Evolutionary conservation across 2,113 vertebrate species (phyloP).

Genomic region (Salvelinus namaycush): DNA sequence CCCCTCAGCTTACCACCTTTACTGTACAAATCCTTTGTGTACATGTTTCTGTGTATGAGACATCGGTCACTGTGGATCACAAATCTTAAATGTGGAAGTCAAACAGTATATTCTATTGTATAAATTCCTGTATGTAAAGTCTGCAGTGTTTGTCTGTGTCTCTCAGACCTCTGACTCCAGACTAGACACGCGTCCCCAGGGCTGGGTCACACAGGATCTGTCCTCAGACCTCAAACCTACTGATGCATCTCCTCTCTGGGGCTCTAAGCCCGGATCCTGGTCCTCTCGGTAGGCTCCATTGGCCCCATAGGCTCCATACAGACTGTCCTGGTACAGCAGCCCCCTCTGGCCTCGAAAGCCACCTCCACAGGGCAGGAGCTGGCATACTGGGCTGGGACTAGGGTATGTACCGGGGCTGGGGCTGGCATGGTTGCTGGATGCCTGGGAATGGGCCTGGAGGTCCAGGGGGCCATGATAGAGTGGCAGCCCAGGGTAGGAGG

Average conservation of each 20-base stretch:
- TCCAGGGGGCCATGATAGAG: slow-evolving; percentile 72
- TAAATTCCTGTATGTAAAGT: slow-evolving; percentile 19
- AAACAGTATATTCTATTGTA: background rate
- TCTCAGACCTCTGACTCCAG: slow-evolving; percentile 87
- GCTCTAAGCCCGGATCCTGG: slow-evolving; percentile 58
- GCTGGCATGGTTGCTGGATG: slow-evolving; percentile 61
- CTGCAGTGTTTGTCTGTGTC: slow-evolving; percentile 12
- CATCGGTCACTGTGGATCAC: background rate
- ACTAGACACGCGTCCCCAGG: slow-evolving; percentile 88
- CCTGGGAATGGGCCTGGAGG: slow-evolving; percentile 67
- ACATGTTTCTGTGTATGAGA: slow-evolving; percentile 44
- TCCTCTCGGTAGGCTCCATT: slow-evolving; percentile 57
- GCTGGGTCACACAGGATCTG: slow-evolving; percentile 71
- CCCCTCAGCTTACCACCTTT: no score
- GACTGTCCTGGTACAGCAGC: slow-evolving; percentile 68
- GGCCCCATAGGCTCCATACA: slow-evolving; percentile 75
- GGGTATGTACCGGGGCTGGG: slow-evolving; percentile 47
- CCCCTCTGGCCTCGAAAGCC: slow-evolving; percentile 61
- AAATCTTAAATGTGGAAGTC: background rate
- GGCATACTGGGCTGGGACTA: slow-evolving; percentile 64
- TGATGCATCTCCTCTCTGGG: slow-evolving; percentile 55
- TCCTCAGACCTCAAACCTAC: slow-evolving; percentile 55
- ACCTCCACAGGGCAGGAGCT: slow-evolving; percentile 63
- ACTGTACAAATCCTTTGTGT: slow-evolving; percentile 6
- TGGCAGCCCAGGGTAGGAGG: slow-evolving; percentile 78